phyloP scores from a whole-genome alignment of 2,797 vertebrate species.

The Tapirus indicus region DNA sequence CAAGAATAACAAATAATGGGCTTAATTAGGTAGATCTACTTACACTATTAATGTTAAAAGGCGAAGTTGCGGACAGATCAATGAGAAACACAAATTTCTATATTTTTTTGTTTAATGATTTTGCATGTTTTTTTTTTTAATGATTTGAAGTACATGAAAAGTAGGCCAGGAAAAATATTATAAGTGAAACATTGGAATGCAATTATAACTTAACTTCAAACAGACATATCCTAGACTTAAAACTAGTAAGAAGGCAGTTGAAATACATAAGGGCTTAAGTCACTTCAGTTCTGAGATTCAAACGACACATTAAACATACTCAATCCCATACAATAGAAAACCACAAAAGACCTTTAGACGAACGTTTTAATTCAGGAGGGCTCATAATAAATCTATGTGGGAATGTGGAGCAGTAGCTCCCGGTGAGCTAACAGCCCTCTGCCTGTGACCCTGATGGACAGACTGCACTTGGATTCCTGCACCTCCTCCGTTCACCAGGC shows the following conservation, averaged over 20 bases:
- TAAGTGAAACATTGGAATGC: neutral
- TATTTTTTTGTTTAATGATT: constrained; percentile 23
- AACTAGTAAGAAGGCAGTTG: neutral
- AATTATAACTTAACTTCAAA: constrained; percentile 10
- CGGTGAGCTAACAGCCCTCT: neutral
- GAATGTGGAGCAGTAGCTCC: neutral
- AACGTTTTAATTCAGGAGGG: neutral
- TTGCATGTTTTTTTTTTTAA: neutral
- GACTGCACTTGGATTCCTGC: rapidly evolving
- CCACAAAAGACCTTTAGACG: neutral
- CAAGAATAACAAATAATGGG: neutral
- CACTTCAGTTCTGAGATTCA: constrained; percentile 3
- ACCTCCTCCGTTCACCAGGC: rapidly evolving
- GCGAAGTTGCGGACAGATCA: neutral
- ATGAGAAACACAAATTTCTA: neutral
- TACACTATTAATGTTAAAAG: neutral
- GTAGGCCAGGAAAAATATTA: neutral
- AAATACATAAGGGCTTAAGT: neutral
- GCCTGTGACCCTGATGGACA: no score
- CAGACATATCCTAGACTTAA: neutral
- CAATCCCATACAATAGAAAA: neutral
- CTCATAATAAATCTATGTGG: neutral
- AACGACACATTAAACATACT: neutral
- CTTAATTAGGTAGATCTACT: neutral
- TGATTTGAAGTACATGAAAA: neutral